Conservation (phyloP, 2,113 vertebrate genomes). For the Ondatra zibethicus region DNA sequence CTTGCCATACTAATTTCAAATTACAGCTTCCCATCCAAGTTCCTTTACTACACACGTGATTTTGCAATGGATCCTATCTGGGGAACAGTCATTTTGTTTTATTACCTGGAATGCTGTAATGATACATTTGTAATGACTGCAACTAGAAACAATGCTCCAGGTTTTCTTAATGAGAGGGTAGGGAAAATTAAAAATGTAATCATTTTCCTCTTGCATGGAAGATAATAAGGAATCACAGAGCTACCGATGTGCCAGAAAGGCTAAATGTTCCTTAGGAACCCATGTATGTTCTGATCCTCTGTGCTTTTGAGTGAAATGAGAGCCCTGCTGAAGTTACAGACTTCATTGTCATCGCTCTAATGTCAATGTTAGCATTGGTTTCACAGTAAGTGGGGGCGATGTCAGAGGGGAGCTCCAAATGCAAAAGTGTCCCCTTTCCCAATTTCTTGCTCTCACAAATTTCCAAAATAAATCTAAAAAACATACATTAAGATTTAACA, state of each 20-base stretch:
- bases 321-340: neutral
- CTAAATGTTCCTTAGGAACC: neutral
- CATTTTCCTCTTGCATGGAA: neutral
- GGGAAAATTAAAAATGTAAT: neutral
- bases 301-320: neutral
- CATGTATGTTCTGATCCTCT: neutral
- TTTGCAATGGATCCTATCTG: neutral
- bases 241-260: neutral
- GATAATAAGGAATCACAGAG: neutral
- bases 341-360: neutral
- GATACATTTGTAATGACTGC: neutral
- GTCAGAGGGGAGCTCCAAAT: neutral
- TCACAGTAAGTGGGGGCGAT: neutral
- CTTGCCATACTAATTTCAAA: neutral
- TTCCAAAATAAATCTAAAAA: neutral
- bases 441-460: neutral
- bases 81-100: neutral
- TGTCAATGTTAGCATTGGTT: neutral
- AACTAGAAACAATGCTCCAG: neutral
- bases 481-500: too few species aligned
- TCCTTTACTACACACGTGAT: neutral
- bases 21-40: neutral
- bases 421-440: neutral
- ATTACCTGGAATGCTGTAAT: neutral
- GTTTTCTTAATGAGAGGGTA: neutral